A percentile compares a stretch with the other conserved stretches of the same genome.
These are phyloP conservation scores for Hydrophis major DNA, from an alignment of 2,797 vertebrate species.

Conservation along the genomic window DNA sequence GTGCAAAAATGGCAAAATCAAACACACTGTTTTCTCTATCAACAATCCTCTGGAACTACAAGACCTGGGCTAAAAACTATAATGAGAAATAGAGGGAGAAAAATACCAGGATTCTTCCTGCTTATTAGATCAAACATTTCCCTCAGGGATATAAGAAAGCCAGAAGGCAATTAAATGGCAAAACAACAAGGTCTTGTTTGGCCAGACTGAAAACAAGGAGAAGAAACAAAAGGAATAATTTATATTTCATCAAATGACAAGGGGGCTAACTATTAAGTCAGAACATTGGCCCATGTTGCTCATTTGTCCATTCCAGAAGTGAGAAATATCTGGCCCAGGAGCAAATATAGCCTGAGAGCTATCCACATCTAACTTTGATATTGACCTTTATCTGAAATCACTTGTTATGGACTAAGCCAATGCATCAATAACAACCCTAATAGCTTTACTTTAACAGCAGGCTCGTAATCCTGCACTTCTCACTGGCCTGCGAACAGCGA, in stretches of 20 bases:
- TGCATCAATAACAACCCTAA: too few species aligned
- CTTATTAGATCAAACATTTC: not conserved
- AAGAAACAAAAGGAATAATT: not conserved
- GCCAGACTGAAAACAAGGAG: not conserved
- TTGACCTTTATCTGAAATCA: not conserved
- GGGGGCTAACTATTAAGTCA: not conserved
- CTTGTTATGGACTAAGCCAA: too few species aligned
- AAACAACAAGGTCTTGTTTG: not conserved
- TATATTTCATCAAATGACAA: not conserved
- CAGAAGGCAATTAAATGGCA: not conserved
- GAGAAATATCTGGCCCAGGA: not conserved
- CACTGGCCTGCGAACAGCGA: too few species aligned
- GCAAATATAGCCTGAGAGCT: not conserved
- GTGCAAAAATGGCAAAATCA: not conserved
- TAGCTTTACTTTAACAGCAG: too few species aligned
- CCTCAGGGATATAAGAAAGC: not conserved
- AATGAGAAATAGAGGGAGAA: not conserved
- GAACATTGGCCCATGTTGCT: not conserved
- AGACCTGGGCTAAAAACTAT: not conserved
- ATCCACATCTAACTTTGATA: not conserved
- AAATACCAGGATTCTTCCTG: not conserved
- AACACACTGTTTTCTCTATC: not conserved
- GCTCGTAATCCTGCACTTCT: too few species aligned
- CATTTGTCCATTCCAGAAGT: not conserved
- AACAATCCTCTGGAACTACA: not conserved